Evolutionary conservation across 2,113 vertebrate species (phyloP), one percentile per base, ranked within the genome.

Genomic region (Cynoglossus semilaevis): DNA sequence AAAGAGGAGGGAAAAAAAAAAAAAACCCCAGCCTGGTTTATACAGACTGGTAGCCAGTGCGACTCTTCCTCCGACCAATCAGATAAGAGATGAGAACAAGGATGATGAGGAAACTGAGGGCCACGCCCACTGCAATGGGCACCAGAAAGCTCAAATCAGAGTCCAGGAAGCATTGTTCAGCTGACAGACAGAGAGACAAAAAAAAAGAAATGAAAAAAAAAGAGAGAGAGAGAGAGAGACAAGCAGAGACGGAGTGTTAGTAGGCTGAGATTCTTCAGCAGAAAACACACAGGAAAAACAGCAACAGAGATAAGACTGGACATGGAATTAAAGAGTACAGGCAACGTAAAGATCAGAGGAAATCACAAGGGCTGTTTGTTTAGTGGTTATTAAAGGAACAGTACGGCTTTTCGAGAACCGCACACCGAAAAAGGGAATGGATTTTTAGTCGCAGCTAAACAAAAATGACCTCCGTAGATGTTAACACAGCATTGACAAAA

Each of bases 101-200:
- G 92, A 97, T 89, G 88, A 97, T 94, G 91, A 97, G 93, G 91
- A 98, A 94, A 88, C 93, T 92, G 82, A 96, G 92, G 1, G 92
- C 91, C 89, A 96, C 84, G 42, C 95, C 95, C 85, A 99, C 94
- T 70, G 93, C 93, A 63, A 97, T 90, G 80, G 95, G 94, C 87
- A 98, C 95, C 90, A 98, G 91, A 95, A 96, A 97, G 92, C 92
- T 98, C 90, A 97, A 93, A 90, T 97, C 95, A 94, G 93, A 92
- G 88, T 96, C 94, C 92, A 92, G 92, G 93, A 93, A 91, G 90
- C 96, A 98, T 88, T 98, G 95, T 91, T 97, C 93, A 63, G 94
- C 96, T 98, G 94, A 89, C 86, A 72, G 62, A 89, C 64, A 63
- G 63, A 80, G 5, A 77, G 50, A 18, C 71, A 40, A 77, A 2